These are phyloP conservation scores for Leucania comma DNA, from an alignment of 2,888 invertebrate species.

Conservation along the genomic window DNA sequence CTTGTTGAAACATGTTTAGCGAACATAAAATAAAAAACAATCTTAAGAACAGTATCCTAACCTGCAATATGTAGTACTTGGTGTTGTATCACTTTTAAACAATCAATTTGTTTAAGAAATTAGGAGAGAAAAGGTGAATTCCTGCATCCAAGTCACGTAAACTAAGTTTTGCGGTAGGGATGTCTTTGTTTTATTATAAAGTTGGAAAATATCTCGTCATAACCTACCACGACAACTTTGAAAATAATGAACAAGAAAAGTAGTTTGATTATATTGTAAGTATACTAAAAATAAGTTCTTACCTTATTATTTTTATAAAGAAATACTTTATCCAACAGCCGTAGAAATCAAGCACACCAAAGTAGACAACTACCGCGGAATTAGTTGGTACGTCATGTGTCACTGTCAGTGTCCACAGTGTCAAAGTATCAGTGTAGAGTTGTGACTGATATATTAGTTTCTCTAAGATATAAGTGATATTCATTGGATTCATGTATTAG, in stretches of 20 bases:
- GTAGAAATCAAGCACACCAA: constrained; percentile 18
- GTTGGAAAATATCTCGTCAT: neutral
- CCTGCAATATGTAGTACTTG: neutral
- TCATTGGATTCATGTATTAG: too few species aligned
- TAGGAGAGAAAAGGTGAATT: constrained; percentile 10
- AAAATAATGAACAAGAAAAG: neutral
- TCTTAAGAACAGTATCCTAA: neutral
- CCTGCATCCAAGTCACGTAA: constrained; percentile 28
- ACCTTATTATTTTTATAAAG: constrained; percentile 22
- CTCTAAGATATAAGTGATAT: too few species aligned
- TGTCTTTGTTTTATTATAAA: constrained; percentile 30
- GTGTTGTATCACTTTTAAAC: neutral
- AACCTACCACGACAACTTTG: neutral
- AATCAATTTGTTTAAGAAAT: constrained; percentile 26
- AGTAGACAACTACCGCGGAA: constrained; percentile 16
- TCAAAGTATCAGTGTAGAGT: too few species aligned
- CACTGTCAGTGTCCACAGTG: constrained; percentile 9
- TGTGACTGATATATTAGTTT: too few species aligned
- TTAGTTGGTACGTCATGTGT: constrained; percentile 10
- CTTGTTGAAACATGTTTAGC: constrained; percentile 3
- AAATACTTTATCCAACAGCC: constrained; percentile 17
- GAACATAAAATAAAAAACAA: neutral
- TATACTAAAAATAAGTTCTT: neutral
- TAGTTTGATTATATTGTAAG: neutral
- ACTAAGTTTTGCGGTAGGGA: constrained; percentile 38